Evolutionary conservation across 2,888 invertebrate genomes (phyloP).

Genomic region (Amorpha juglandis): DNA sequence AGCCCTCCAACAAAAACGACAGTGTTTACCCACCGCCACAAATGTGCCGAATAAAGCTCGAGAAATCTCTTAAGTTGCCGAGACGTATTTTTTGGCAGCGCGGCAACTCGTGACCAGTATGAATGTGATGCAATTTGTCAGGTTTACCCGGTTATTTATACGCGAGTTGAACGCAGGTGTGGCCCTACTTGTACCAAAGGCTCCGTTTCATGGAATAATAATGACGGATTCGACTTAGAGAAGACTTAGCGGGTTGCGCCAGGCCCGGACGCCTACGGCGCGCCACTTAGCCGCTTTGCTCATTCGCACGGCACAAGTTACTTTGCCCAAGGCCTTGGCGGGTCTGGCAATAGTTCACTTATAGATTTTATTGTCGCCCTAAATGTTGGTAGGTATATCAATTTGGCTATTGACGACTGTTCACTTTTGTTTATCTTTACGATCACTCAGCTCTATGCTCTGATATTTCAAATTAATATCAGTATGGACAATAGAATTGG

Average conservation of each 20-base stretch:
- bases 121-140: conserved; percentile 80
- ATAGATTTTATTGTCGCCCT: conserved; percentile 27
- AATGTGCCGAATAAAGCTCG: conserved; percentile 43
- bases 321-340: conserved; percentile 44
- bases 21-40: conserved; percentile 49
- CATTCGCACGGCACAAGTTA: conserved; percentile 57
- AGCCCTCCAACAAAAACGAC: conserved; percentile 52
- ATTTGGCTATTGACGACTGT: neutral
- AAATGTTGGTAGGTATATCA: neutral
- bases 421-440: conserved; percentile 1
- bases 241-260: conserved; percentile 59
- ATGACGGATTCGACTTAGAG: conserved; percentile 78
- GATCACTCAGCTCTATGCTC: neutral
- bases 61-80: conserved; percentile 30
- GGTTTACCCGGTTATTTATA: conserved; percentile 80
- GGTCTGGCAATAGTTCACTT: conserved; percentile 34
- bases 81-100: conserved; percentile 62
- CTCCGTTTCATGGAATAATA: conserved; percentile 71
- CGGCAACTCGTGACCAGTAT: conserved; percentile 67
- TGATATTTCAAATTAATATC: conserved; percentile 4
- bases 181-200: conserved; percentile 48
- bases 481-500: neutral
- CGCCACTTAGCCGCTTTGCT: conserved; percentile 47
- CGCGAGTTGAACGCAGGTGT: conserved; percentile 69
- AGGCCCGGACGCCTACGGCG: conserved; percentile 41